These are phyloP conservation scores for Holothuria glaberrima DNA, from an alignment of 35 echinoderm and acorn worm species.

Conservation along the genomic window DNA sequence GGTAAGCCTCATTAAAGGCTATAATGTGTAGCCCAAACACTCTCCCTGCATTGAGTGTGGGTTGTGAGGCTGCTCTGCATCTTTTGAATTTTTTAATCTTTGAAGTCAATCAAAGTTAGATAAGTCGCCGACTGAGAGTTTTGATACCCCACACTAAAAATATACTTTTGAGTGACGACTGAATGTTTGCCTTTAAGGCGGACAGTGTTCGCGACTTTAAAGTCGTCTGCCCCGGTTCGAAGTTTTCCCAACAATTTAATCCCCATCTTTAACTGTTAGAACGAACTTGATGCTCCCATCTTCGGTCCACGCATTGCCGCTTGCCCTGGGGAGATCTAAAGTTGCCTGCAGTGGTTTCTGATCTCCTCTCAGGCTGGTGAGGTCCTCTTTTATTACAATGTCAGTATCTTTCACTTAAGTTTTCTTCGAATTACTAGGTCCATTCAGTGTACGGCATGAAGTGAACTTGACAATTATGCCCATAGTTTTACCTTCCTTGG, in stretches of 20 bases:
- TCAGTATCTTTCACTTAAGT: background rate
- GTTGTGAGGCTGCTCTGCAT: too few relatives aligned
- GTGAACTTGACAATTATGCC: too few relatives aligned
- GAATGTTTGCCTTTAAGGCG: too few relatives aligned
- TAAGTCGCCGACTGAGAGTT: too few relatives aligned
- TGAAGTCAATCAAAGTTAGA: too few relatives aligned
- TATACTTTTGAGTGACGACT: too few relatives aligned
- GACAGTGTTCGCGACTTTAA: background rate
- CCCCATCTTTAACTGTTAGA: background rate
- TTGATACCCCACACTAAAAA: too few relatives aligned
- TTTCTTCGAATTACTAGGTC: background rate
- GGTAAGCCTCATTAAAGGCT: too few relatives aligned
- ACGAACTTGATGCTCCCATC: background rate
- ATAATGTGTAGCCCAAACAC: too few relatives aligned
- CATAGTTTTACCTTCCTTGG: too few relatives aligned
- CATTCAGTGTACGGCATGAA: background rate
- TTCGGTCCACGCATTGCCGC: background rate
- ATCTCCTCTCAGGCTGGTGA: background rate
- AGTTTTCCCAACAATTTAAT: background rate
- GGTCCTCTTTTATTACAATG: background rate
- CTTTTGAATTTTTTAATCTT: too few relatives aligned
- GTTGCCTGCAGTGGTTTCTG: background rate
- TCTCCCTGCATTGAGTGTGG: too few relatives aligned
- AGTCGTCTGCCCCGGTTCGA: background rate
- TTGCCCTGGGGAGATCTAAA: background rate